Evolutionary conservation across 2,797 vertebrate species (phyloP).

Genomic region (Labeo calbasu): DNA sequence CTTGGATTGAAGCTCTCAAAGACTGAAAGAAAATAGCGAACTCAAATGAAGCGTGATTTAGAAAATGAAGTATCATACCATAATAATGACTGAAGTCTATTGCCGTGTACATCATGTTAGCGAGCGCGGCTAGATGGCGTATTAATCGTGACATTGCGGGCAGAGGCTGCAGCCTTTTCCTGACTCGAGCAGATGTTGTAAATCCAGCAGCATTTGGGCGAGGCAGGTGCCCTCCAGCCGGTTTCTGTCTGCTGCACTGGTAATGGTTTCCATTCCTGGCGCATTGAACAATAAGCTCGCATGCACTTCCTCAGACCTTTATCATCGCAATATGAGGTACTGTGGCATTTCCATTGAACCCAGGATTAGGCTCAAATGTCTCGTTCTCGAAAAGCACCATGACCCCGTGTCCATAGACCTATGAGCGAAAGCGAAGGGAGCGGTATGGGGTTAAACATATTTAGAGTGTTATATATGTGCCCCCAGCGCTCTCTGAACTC

Average conservation of each 20-base stretch:
- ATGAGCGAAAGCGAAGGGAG: conserved; percentile 1
- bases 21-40: conserved; percentile 2
- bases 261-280: conserved; percentile 75
- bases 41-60: conserved; percentile 1
- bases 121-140: conserved; percentile 54
- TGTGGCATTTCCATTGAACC: conserved; percentile 51
- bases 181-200: conserved; percentile 76
- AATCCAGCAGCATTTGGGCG: conserved; percentile 70
- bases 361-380: conserved; percentile 36
- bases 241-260: conserved; percentile 76
- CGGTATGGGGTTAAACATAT: conserved; percentile 45
- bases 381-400: conserved; percentile 16
- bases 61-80: conserved; percentile 30
- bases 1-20: conserved; percentile 10
- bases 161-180: conserved; percentile 66
- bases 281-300: conserved; percentile 65
- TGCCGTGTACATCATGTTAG: conserved; percentile 38
- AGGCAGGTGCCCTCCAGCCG: conserved; percentile 78
- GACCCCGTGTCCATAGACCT: conserved; percentile 18
- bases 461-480: not conserved
- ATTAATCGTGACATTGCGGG: conserved; percentile 67
- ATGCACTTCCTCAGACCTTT: conserved; percentile 55
- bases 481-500: not conserved
- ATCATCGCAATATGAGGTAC: conserved; percentile 68
- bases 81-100: conserved; percentile 45